These are phyloP conservation scores for Cebidichthys violaceus DNA, from an alignment of 2,113 vertebrate genomes.

Conservation along the genomic window DNA sequence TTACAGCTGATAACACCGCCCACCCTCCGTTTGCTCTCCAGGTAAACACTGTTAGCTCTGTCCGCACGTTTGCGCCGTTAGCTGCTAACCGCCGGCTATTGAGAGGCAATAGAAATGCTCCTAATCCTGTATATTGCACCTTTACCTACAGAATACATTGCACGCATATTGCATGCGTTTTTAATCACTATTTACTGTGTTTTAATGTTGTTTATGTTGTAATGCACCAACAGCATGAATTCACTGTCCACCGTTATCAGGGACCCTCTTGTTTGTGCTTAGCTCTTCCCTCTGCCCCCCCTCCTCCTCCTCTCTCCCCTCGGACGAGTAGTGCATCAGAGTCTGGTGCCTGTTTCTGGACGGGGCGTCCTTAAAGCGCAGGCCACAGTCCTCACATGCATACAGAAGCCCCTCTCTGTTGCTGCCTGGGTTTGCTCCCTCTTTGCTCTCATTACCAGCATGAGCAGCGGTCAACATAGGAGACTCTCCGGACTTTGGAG, in stretches of 20 bases:
- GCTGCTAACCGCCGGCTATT: no score
- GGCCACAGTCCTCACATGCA: slow-evolving; percentile 84
- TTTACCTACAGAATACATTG: background rate
- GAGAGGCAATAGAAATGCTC: no score
- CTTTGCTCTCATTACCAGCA: background rate
- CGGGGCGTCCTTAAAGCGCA: slow-evolving; percentile 82
- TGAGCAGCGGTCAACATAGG: background rate
- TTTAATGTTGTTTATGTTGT: background rate
- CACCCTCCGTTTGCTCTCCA: no score
- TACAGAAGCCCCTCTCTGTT: slow-evolving; percentile 68
- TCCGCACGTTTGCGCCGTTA: no score
- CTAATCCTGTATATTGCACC: no score
- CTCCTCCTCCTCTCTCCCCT: slow-evolving; percentile 47
- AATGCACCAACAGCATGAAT: background rate
- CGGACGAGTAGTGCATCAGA: slow-evolving; percentile 80
- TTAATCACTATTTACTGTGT: background rate
- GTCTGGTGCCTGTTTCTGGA: slow-evolving; percentile 85
- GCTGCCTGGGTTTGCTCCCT: background rate
- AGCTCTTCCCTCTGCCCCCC: slow-evolving; percentile 25
- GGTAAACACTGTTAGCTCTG: no score
- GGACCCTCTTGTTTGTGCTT: slow-evolving; percentile 14
- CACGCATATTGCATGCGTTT: background rate
- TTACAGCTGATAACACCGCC: no score
- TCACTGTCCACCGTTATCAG: slow-evolving; percentile 5
- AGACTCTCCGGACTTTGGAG: slow-evolving; percentile 10